phyloP scores from a whole-genome alignment of 2,797 vertebrate genomes.

The Cryptoblepharus egeriae region DNA sequence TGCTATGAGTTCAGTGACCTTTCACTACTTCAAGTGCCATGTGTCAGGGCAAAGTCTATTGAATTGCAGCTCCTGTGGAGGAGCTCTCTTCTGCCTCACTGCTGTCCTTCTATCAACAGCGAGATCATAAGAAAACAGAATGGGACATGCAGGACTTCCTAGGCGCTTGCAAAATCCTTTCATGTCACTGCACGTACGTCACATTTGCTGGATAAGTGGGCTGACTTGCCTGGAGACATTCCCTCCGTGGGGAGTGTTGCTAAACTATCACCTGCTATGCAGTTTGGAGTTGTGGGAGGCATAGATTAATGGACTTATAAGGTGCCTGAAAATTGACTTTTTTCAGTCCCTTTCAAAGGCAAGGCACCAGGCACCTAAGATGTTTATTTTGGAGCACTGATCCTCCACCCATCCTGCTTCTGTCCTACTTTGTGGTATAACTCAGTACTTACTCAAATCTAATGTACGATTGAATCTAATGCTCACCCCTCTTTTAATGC shows the following conservation, averaged over 20 bases:
- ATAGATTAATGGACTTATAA: not conserved
- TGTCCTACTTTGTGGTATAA: no score
- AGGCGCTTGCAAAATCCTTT: not conserved
- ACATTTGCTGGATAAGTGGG: not conserved
- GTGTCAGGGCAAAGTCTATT: constrained; percentile 49
- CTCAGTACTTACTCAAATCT: not conserved
- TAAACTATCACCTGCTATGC: not conserved
- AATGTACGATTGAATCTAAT: no score
- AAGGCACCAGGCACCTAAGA: not conserved
- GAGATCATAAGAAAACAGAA: not conserved
- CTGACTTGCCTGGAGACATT: not conserved
- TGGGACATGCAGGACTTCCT: not conserved
- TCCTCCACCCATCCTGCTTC: not conserved
- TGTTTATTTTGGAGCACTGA: not conserved
- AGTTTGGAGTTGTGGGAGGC: not conserved
- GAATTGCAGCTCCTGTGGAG: not conserved
- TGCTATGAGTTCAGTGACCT: not conserved
- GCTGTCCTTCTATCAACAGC: not conserved
- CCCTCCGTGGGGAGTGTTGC: not conserved
- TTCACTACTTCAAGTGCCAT: not conserved
- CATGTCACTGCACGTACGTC: not conserved
- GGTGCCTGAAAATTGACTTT: not conserved
- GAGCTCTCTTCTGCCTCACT: not conserved
- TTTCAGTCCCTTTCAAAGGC: not conserved
- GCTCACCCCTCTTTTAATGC: no score